Evolutionary conservation across 2,797 vertebrate genomes (phyloP), one percentile per base, ranked within the genome.

Genomic region (Paguma larvata): DNA sequence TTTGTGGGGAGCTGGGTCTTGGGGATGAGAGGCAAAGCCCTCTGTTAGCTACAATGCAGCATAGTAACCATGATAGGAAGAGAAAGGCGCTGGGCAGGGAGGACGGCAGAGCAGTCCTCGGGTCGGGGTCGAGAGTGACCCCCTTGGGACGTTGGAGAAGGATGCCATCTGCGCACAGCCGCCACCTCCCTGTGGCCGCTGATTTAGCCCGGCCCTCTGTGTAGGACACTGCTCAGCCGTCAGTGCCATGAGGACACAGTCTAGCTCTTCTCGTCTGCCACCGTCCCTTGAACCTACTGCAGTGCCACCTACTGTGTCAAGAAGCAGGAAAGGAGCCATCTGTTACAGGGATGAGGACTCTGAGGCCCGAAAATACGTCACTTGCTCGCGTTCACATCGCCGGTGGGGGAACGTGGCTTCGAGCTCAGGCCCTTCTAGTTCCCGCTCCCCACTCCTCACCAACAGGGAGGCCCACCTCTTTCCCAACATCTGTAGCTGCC

Each of bases 191-290:
- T 16, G 5, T 59, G 56, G 9, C 56, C 23, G 21, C 56, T 9
- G 56, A 0, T 7, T 72, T 13, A 27, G 15, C 0, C 5, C 32
- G 6, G 38, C 27, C 27, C 25, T 85, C 75, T 67, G 5, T 44
- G 11, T 82, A 0, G 4, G 82, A 34, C 9, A 0, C 15, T 38
- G 25, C 56, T 1, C 5, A 4, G 46, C 65, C 4, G 18, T 83
- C 59, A 44, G 46, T 38, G 78, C 56, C 41, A 1, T 25, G 41
- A 68, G 72, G 77, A 56, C 0, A 10, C 10, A 23, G 38, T 4
- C 46, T 23, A 21, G 12, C 4, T 51, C 32, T 63, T 79, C 86
- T 68, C 59, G 46, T 32, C 82, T 25, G 41, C 44, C 38, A 32
- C 8, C 25, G 0, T 62, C 63, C 46, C 53, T 48, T 2, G 0